Conservation (phyloP, 2,797 vertebrate genomes). For the Acanthurus tractus region DNA sequence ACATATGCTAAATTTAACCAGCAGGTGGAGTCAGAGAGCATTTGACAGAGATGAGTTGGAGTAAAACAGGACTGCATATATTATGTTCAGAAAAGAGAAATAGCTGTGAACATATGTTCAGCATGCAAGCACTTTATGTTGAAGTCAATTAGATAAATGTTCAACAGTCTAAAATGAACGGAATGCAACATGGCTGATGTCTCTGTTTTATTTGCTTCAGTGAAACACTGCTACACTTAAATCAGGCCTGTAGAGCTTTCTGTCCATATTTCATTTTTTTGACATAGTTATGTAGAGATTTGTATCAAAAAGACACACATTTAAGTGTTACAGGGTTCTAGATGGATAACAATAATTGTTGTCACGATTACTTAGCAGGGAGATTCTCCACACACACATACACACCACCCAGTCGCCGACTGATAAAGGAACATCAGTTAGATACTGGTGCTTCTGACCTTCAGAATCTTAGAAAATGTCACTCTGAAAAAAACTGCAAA, state of each 20-base stretch:
- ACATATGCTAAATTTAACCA: slow-evolving; percentile 36
- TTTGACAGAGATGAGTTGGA: neutral
- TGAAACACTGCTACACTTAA: neutral
- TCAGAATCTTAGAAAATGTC: neutral
- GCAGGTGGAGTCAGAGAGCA: slow-evolving; percentile 69
- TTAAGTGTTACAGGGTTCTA: slow-evolving; percentile 10
- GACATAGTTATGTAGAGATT: neutral
- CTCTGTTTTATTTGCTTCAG: neutral
- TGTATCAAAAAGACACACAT: neutral
- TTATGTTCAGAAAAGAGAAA: too few relatives aligned
- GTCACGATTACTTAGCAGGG: neutral
- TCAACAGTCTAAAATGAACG: slow-evolving; percentile 11
- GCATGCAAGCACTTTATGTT: slow-evolving; percentile 9
- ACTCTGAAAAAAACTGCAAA: neutral
- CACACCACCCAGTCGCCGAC: neutral
- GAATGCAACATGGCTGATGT: slow-evolving; percentile 7
- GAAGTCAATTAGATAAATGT: slow-evolving; percentile 26
- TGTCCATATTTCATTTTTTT: neutral
- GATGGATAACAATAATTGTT: neutral
- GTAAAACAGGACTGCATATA: neutral
- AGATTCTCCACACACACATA: neutral
- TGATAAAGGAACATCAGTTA: neutral
- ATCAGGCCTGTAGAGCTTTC: neutral
- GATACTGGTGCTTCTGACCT: neutral
- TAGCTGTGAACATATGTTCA: slow-evolving; percentile 21